Evolutionary conservation across 1,140 invertebrate genomes (phyloP), one percentile per base, ranked within the genome.

Genomic region (Euschistus heros): DNA sequence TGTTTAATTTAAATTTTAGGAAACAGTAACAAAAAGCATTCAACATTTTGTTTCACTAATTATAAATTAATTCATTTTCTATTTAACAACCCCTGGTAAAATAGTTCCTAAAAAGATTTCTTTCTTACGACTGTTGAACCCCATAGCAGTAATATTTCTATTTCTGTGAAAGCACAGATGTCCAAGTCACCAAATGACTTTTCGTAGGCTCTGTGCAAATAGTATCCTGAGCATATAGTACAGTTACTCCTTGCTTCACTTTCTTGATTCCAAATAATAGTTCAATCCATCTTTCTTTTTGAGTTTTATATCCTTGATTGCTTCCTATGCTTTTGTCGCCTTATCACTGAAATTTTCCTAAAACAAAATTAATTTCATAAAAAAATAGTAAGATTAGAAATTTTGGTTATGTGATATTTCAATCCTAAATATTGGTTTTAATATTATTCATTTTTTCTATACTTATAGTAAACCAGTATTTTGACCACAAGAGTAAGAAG

Each of bases 101-200:
- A 15, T 26, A 65, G 52, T 17, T 65, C 64, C 26, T 44, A 65
- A 15, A 26, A 13, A 15, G 55, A 65, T 60, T 65, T 65, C 52
- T 65, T 65, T 33, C 63, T 26, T 4, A 65, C 33, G 2, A 47
- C 18, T 18, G 27, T 59, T 27, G 52, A 57, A 26, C 18, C 33
- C 18, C 18, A 14, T 15, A 14, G n/a, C 26, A 24, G 14, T 24
- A 59, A 1, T 18, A 44, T 46, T 22, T 57, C 55, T 4, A 65
- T 44, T 57, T 59, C 64, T 2, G 52, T 15, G 14, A 65, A 46
- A 22, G n/a, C 8, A 44, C 64, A 65, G 13, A 57, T 65, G 33
- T 65, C 64, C 2, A 54, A 42, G 22, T 22, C n/a, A 14, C n/a
- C 42, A 54, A 65, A 65, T 1, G 52, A 59, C 7, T 61, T 61